Percentiles rank a stretch among this genome's conserved stretches.
phyloP scores from a whole-genome alignment of 2,797 vertebrate species.

The Amblyraja radiata region DNA sequence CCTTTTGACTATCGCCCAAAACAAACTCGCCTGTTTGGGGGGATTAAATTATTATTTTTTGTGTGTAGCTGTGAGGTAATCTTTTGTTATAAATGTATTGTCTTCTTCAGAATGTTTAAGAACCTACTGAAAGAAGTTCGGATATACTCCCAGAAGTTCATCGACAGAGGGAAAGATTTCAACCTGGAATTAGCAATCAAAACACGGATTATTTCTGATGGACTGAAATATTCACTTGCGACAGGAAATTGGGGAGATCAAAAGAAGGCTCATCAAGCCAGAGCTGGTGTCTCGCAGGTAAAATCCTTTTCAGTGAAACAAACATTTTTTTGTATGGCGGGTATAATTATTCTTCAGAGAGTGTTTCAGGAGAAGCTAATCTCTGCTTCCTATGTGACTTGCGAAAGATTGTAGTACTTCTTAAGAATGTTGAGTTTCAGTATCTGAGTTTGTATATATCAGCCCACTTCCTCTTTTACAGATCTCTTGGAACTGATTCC shows the following conservation, averaged over 20 bases:
- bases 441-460: not conserved
- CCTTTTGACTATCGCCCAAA: no score
- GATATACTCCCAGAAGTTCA: slow-evolving; percentile 97
- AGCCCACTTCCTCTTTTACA: not conserved
- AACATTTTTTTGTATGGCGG: no score
- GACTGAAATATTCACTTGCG: slow-evolving; percentile 91
- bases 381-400: not conserved
- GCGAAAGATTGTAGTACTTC: not conserved
- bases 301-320: slow-evolving; percentile 30
- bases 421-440: not conserved
- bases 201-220: slow-evolving; percentile 94
- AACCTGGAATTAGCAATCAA: slow-evolving; percentile 96
- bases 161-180: slow-evolving; percentile 93
- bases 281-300: slow-evolving; percentile 95
- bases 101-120: slow-evolving; percentile 83
- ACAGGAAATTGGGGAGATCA: slow-evolving; percentile 99
- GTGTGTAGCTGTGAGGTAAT: not conserved
- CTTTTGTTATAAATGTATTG: not conserved
- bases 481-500: not conserved
- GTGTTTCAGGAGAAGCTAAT: not conserved
- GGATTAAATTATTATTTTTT: no score
- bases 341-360: not conserved
- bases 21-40: no score
- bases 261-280: slow-evolving; percentile 96
- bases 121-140: slow-evolving; percentile 96